Evolutionary conservation across 2,888 invertebrate species (phyloP).

Genomic region (Tetragonula carbonaria): DNA sequence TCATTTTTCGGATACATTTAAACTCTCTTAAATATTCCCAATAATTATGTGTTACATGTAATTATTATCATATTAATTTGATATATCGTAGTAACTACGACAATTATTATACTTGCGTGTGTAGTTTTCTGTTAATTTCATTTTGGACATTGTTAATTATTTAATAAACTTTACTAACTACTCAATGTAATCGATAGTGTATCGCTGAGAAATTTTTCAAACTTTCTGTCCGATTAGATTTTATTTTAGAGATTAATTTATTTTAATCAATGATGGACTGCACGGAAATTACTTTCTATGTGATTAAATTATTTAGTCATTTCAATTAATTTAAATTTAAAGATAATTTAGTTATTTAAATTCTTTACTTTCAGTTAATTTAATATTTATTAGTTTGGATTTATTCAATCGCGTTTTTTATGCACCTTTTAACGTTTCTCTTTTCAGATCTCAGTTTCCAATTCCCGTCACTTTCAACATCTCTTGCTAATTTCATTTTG

Average conservation of each 20-base stretch:
- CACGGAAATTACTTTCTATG: background rate
- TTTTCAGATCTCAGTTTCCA: background rate
- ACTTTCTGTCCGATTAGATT: too few species aligned
- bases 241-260: too few species aligned
- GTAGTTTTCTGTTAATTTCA: background rate
- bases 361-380: background rate
- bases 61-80: background rate
- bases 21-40: background rate
- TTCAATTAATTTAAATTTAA: background rate
- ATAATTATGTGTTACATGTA: too few species aligned
- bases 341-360: background rate
- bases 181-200: too few species aligned
- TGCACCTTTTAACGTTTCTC: background rate
- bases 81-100: background rate
- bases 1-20: background rate
- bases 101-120: background rate
- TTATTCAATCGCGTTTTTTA: background rate
- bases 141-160: background rate
- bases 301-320: background rate
- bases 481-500: background rate
- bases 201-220: too few species aligned
- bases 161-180: too few species aligned
- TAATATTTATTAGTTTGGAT: background rate
- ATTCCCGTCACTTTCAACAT: background rate
- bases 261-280: background rate